A percentile compares a stretch with the other conserved stretches of the same genome.
These are phyloP conservation scores for Monomorium pharaonis DNA, from an alignment of 1,140 invertebrate genomes.

Conservation along the genomic window DNA sequence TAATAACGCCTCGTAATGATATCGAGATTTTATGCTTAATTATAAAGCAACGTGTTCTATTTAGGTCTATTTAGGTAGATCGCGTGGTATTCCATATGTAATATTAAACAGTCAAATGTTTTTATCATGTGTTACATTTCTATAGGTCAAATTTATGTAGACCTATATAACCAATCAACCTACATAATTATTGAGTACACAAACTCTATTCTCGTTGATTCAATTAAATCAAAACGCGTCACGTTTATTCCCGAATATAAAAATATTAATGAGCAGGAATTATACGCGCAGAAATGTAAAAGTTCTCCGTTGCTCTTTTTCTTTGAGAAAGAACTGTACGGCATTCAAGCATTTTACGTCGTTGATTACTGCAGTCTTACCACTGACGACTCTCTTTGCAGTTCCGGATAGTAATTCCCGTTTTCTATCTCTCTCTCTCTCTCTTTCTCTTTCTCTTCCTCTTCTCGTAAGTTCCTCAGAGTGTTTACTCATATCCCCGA, in stretches of 20 bases:
- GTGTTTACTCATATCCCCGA: conserved; percentile 53
- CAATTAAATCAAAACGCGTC: conserved; percentile 29
- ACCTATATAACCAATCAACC: neutral
- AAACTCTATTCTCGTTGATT: neutral
- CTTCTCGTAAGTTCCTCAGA: conserved; percentile 37
- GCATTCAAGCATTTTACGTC: conserved; percentile 7
- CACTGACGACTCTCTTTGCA: conserved; percentile 37
- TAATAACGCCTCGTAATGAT: neutral
- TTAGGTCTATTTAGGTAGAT: neutral
- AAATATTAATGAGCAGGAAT: neutral
- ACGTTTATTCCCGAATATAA: no score
- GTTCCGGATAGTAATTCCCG: conserved; percentile 39
- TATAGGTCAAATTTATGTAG: neutral
- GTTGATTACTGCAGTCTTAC: conserved; percentile 8
- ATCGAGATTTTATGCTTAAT: neutral
- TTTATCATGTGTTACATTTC: neutral
- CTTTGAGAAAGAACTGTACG: neutral
- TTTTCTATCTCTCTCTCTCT: no score
- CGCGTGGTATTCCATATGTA: neutral
- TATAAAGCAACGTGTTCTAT: conserved; percentile 3
- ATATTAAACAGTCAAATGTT: neutral
- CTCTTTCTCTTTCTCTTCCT: neutral
- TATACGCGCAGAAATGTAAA: neutral
- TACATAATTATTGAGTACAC: conserved; percentile 22
- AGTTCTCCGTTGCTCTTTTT: neutral